Conservation (phyloP, 1,140 invertebrate genomes). For the Aphaenogaster floridana region DNA sequence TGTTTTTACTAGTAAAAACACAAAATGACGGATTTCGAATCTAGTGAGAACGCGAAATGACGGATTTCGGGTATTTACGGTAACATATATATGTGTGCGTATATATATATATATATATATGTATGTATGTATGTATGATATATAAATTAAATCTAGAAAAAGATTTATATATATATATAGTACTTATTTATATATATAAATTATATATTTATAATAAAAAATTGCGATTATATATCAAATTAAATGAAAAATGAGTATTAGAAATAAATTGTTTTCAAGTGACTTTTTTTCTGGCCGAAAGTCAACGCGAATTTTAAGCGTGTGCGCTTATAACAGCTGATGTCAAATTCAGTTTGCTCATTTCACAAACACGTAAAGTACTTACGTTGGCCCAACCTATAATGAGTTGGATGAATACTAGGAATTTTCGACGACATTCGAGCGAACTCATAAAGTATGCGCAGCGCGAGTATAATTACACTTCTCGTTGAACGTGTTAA, state of each 20-base stretch:
- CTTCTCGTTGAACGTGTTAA: conserved; percentile 48
- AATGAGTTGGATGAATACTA: conserved; percentile 69
- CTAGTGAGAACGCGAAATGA: no score
- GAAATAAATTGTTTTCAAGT: not conserved
- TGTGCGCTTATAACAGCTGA: not conserved
- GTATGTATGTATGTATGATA: no score
- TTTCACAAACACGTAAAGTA: conserved; percentile 60
- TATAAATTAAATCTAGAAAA: no score
- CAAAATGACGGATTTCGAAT: no score
- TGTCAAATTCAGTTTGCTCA: not conserved
- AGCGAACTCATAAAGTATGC: conserved; percentile 56
- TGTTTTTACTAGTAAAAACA: no score
- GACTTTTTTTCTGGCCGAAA: not conserved
- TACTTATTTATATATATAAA: not conserved
- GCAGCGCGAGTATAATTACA: conserved; percentile 60
- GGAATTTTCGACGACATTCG: conserved; percentile 56
- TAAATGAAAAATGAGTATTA: not conserved
- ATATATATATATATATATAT: no score
- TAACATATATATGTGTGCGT: no score
- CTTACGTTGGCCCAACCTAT: conserved; percentile 37
- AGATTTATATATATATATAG: no score
- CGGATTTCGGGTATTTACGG: no score
- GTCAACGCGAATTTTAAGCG: not conserved
- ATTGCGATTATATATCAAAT: not conserved
- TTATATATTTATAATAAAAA: not conserved